Conservation (phyloP, 1,140 invertebrate species). For the Megalopta genalis region DNA sequence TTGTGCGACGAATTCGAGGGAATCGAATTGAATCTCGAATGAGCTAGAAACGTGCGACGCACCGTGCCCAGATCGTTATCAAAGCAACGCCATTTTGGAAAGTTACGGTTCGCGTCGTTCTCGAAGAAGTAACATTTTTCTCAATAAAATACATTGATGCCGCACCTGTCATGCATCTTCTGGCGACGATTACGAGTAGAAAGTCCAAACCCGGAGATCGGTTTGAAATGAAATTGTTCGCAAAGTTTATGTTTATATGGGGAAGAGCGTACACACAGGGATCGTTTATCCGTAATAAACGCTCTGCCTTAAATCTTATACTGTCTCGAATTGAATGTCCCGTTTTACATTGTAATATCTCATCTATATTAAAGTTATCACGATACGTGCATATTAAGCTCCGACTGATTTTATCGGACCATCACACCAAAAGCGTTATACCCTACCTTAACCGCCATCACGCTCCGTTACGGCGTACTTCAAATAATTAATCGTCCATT, state of each 20-base stretch:
- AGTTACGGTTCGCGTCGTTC: neutral
- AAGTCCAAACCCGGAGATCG: neutral
- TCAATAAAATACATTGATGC: neutral
- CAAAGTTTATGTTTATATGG: neutral
- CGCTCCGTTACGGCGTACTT: neutral
- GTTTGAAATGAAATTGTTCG: neutral
- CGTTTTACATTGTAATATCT: neutral
- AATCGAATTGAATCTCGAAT: neutral
- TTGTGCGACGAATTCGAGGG: too few species aligned
- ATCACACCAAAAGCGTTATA: neutral
- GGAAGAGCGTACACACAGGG: too few species aligned
- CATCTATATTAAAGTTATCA: slow-evolving; percentile 3
- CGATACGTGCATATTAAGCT: slow-evolving; percentile 15
- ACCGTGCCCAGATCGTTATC: neutral
- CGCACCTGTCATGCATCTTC: neutral
- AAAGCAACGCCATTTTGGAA: neutral
- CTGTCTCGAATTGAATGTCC: too few species aligned
- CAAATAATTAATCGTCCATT: neutral
- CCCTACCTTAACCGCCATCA: neutral
- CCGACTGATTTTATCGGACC: slow-evolving; percentile 25
- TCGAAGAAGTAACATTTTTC: neutral
- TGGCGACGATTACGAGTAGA: neutral
- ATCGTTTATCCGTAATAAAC: too few species aligned
- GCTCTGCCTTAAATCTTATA: too few species aligned
- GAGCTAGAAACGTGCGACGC: neutral